Conservation (phyloP, 2,888 invertebrate genomes). For the Listrodromus nycthemerus region DNA sequence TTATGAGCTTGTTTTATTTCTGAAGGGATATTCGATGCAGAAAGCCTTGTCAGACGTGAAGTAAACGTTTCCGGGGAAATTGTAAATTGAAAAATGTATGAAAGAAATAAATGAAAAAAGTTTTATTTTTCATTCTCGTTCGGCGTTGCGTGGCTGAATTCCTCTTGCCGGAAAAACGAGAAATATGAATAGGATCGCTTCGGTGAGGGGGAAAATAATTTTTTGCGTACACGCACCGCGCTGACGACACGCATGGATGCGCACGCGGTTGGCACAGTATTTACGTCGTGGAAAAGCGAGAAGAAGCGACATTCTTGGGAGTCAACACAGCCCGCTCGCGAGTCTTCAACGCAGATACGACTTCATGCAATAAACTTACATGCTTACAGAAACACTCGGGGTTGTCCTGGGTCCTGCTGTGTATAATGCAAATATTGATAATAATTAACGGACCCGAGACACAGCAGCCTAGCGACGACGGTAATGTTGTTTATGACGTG, state of each 20-base stretch:
- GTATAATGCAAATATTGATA: neutral
- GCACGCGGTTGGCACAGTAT: slow-evolving; percentile 43
- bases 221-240: slow-evolving; percentile 48
- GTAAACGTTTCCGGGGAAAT: no score
- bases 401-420: neutral
- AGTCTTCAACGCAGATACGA: neutral
- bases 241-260: slow-evolving; percentile 52
- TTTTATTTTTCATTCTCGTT: neutral
- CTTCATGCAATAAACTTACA: neutral
- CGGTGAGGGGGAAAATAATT: slow-evolving; percentile 43
- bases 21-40: no score
- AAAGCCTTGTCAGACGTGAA: no score
- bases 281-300: slow-evolving; percentile 13
- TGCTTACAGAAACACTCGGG: neutral
- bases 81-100: no score
- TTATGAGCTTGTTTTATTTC: no score
- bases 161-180: slow-evolving; percentile 41
- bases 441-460: slow-evolving; percentile 5
- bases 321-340: neutral
- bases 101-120: no score
- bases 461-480: neutral
- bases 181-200: neutral
- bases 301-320: neutral
- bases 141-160: slow-evolving; percentile 32
- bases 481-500: slow-evolving; percentile 25